phyloP scores from a whole-genome alignment of 2,797 vertebrate species.

The Acropternis orthonyx region DNA sequence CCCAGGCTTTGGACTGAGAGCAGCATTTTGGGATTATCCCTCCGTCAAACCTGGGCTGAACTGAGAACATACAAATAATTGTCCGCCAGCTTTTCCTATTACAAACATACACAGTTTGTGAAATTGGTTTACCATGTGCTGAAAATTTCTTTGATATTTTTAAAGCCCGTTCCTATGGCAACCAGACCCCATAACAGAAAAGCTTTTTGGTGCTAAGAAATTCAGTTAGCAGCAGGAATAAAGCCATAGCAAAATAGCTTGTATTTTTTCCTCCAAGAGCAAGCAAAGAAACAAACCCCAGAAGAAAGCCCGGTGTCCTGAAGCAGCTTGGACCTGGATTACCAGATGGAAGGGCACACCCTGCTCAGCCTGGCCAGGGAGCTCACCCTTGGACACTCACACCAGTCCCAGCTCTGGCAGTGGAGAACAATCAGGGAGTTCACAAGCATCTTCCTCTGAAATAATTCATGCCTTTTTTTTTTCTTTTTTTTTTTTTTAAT shows the following conservation, averaged over 20 bases:
- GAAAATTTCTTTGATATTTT: conserved; percentile 41
- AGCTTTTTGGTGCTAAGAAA: background rate
- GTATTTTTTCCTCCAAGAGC: background rate
- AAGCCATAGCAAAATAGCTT: background rate
- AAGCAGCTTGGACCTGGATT: background rate
- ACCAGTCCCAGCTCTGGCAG: fast-evolving
- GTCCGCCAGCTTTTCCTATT: background rate
- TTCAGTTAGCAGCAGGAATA: background rate
- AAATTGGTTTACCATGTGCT: conserved; percentile 40
- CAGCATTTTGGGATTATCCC: background rate
- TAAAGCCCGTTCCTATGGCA: conserved; percentile 35
- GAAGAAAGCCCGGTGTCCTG: background rate
- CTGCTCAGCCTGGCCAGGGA: background rate
- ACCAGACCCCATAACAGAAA: conserved; percentile 7
- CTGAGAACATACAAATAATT: background rate
- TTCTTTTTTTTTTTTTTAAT: background rate
- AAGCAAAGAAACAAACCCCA: background rate
- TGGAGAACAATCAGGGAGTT: background rate
- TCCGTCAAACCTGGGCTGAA: background rate
- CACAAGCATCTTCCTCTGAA: background rate
- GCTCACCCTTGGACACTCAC: fast-evolving
- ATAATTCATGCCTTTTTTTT: background rate
- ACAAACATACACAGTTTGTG: background rate
- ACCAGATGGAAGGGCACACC: background rate
- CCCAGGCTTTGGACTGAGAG: background rate